phyloP scores from a whole-genome alignment of 2,113 vertebrate genomes.

The Genyomyrus donnyi region DNA sequence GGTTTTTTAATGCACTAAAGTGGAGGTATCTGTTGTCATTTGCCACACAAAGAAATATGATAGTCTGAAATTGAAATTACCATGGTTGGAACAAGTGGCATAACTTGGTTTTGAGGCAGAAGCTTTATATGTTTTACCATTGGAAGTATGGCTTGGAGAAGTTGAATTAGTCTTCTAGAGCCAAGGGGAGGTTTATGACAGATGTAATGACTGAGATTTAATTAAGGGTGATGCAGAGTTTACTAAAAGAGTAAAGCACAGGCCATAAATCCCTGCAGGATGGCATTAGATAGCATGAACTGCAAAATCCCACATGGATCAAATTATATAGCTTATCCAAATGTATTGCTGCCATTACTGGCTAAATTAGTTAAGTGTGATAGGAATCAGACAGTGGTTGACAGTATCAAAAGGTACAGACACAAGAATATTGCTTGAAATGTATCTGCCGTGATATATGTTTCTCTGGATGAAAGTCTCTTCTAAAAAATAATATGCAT shows the following conservation, averaged over 20 bases:
- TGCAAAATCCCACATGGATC: not conserved
- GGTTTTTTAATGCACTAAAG: not conserved
- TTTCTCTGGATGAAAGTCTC: not conserved
- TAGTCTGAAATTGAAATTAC: not conserved
- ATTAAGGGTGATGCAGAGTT: not conserved
- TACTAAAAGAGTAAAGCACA: not conserved
- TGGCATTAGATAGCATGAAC: not conserved
- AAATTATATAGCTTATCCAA: not conserved
- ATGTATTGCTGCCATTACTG: not conserved
- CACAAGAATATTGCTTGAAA: not conserved
- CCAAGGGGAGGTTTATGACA: not conserved
- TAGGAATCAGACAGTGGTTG: not conserved
- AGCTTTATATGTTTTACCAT: not conserved
- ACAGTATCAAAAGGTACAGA: not conserved
- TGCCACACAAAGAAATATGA: not conserved
- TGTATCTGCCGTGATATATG: not conserved
- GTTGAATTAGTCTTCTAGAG: not conserved
- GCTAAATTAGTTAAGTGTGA: not conserved
- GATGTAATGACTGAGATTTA: not conserved
- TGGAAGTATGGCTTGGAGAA: not conserved
- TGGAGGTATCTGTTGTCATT: not conserved
- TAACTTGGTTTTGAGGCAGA: not conserved
- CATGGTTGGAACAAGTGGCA: not conserved
- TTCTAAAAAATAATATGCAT: not conserved
- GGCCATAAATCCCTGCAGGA: not conserved